phyloP scores from a whole-genome alignment of 2,113 vertebrate genomes.

The Eublepharis macularius region DNA sequence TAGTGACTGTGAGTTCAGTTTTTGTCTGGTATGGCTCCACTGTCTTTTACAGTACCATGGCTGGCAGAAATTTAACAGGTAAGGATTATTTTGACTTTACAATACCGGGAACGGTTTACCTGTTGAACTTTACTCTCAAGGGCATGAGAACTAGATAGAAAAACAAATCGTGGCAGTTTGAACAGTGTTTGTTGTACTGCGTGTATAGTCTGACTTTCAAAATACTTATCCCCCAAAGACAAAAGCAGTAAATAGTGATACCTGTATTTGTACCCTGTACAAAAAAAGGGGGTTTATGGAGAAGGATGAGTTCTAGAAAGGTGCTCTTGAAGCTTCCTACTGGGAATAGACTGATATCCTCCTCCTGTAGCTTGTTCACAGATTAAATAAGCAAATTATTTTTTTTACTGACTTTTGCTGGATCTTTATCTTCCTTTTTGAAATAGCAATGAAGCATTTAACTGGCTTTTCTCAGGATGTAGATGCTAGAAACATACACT shows the following conservation, averaged over 20 bases:
- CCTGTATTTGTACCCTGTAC: background rate
- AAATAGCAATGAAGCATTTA: constrained; percentile 18
- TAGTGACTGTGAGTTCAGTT: background rate
- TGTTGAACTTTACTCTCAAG: background rate
- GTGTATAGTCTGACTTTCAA: background rate
- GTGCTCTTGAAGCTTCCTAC: background rate
- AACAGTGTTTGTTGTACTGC: background rate
- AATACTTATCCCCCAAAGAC: background rate
- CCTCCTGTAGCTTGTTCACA: background rate
- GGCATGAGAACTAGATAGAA: no score
- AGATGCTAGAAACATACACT: constrained; percentile 23
- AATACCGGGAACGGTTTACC: background rate
- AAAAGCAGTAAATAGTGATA: background rate
- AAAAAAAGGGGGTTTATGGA: background rate
- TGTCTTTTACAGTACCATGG: background rate
- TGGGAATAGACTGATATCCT: background rate
- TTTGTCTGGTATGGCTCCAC: background rate
- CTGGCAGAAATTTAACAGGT: background rate
- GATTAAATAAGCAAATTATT: background rate
- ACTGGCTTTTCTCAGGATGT: constrained; percentile 15
- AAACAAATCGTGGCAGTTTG: no score
- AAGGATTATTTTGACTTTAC: background rate
- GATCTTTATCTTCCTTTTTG: background rate
- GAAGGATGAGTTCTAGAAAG: background rate
- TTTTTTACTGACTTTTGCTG: constrained; percentile 17